Base-by-base conservation (phyloP, 2,888 invertebrate genomes). In the Meandrusa payeni region DNA sequence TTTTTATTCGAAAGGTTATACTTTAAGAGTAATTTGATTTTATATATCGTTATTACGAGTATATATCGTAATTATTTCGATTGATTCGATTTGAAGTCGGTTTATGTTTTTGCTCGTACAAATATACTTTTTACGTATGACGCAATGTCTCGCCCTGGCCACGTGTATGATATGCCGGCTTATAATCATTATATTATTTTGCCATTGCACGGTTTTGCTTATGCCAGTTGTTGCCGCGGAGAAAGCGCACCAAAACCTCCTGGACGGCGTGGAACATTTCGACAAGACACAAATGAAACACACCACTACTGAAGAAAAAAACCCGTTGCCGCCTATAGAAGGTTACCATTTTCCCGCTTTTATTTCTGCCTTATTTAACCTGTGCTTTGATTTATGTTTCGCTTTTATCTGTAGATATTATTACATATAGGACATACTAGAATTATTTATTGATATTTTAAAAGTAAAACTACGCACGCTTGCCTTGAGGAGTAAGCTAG, bases 241-340 rank as follows among this genome's bases (percentile, higher is more conserved):
- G 85, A 93, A 92, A 79, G 90, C 89, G 48, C 93, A 93, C 67
- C 92, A 92, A 77, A 92, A 91, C 63, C 83, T 93, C 34, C 76
- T 93, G 69, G 91, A 90, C 40, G 93, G 93, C 52, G 92, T 94
- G 41, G 93, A 93, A 68, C 91, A 91, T 59, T 94, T 93, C 66
- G 92, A 93, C 86, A 92, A 92, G 85, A 81, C 89, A 32, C 90
- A 91, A 57, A 92, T 93, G 92, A 93, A 93, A 69, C 94, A 93
- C 69, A 89, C 93, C 1, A 89, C 90, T 47, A 94, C 94, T 4
- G 88, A 91, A 59, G 94, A 94, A 83, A 94, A 94, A 88, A 93
- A 92, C 61, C 82, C 91, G 31, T 89, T 94, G 65, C 94, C 94
- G 41, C 92, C 93, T 54, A 89, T 91, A 64, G 91, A 93, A 92